Evolutionary conservation across 92 coral and sea anemone species (phyloP), one percentile per base, ranked within the genome.

Genomic region (Heteractis magnifica): DNA sequence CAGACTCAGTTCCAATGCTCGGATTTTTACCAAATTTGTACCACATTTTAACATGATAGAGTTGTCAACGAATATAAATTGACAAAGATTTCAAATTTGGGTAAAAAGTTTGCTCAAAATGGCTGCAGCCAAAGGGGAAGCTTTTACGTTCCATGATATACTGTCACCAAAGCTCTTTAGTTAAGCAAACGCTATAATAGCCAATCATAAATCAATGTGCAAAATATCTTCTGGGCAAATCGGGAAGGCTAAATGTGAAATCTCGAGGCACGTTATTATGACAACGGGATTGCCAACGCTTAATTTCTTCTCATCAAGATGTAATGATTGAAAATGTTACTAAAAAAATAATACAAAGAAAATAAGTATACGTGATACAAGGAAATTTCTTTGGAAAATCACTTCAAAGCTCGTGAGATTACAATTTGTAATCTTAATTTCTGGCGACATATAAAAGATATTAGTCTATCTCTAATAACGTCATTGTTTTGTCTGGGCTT

Each of bases 121-220:
- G 44, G 44, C 44, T 34, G 44, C 44, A 6, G n/a, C 8, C 5
- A 16, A n/a, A 6, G 4, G 19, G 23, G 70, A 62, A 62, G 70
- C 19, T n/a, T 4, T 62, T 4, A 16, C 19, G 18, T 62, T 9
- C 5, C 19, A 6, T 62, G 70, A 62, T 62, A 18, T n/a, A n/a
- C 70, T 23, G 70, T 11, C 70, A 23, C 70, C 19, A 4, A 62
- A 62, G 7, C 18, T 16, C 23, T 60, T 60, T 60, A 16, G 5
- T 19, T 19, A 60, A 60, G 10, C 70, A 62, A 62, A 62, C 8
- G 20, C 19, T 10, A 16, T 16, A 62, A 62, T 15, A 62, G 70
- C 70, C 70, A 62, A 62, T 62, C 73, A 68, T 68, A 68, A 68
- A 68, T 68, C 73, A 68, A 68, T 7, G 26, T 21, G 4, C 49